These are phyloP conservation scores for Rhagonycha lutea DNA, from an alignment of 2,888 invertebrate species.

Conservation along the genomic window DNA sequence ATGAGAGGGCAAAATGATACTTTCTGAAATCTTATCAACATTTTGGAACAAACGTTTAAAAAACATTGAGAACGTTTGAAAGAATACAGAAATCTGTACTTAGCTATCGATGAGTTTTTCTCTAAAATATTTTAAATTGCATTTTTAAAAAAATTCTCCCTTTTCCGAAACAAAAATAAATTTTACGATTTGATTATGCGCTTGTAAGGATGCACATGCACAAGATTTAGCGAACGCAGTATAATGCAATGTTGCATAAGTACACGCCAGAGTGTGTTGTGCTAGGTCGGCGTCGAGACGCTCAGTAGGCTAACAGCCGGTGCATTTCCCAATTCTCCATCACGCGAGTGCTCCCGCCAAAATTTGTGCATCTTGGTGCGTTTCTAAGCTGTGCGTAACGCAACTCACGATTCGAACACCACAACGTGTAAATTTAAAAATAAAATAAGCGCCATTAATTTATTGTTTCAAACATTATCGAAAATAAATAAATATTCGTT, in stretches of 20 bases:
- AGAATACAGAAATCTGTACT: too few relatives aligned
- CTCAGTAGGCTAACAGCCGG: slow-evolving; percentile 37
- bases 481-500: not conserved
- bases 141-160: not conserved
- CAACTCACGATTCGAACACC: not conserved
- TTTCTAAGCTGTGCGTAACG: slow-evolving; percentile 22
- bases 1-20: too few relatives aligned
- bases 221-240: slow-evolving; percentile 37
- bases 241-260: slow-evolving; percentile 47
- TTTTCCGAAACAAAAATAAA: not conserved
- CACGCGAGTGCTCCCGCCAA: slow-evolving; percentile 40
- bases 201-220: slow-evolving; percentile 27
- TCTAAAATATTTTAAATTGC: not conserved
- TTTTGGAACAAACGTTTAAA: not conserved
- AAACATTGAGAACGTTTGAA: not conserved
- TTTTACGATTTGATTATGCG: slow-evolving; percentile 10
- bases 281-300: slow-evolving; percentile 57
- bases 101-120: not conserved
- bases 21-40: not conserved
- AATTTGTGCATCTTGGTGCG: slow-evolving; percentile 39
- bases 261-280: slow-evolving; percentile 55
- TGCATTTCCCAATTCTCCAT: slow-evolving; percentile 48
- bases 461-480: not conserved
- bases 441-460: not conserved
- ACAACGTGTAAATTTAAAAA: not conserved